Base-by-base conservation (phyloP, 2,888 invertebrate genomes). In the Amiota communis region DNA sequence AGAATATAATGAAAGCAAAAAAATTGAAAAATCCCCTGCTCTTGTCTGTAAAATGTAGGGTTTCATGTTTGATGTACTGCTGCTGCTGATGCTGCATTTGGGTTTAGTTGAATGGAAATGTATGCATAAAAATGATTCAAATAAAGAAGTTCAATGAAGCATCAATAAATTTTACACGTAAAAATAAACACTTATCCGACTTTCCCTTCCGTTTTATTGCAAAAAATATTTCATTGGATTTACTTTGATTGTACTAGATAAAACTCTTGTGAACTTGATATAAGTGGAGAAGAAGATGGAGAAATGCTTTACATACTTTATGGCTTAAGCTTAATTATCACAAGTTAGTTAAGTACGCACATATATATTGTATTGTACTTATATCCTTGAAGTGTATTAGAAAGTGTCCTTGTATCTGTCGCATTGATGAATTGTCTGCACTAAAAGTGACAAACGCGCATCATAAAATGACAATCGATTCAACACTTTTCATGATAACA, bases 151-250 rank as follows among this genome's bases (percentile, higher is more conserved):
- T 49, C 67, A 9, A 17, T 67, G 67, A 67, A 67, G 67, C 67
- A 23, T 67, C 17, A 49, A 67, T 67, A 20, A 67, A 51, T 51
- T 23, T 49, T 12, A 49, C 67, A 67, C 67, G 13, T 49, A 49
- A 20, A 67, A 67, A 67, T 67, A 17, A 67, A 67, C 67, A 67
- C 67, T 49, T 51, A 23, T 1, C n/a, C 3, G 1, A 57, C 1
- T 57, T 64, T 12, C 64, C 13, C 48, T 64, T 15, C 15, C 48
- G n/a, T n/a, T n/a, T n/a, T n/a, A n/a, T n/a, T n/a, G n/a, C n/a
- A n/a, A n/a, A n/a, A n/a, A n/a, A n/a, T n/a, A n/a, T n/a, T 64
- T 20, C 17, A 64, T 20, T 59, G 59, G 53, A 1, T 59, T 59
- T 59, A 17, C 59, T 20, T 20, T 15, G 59, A 59, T 59, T 59